A percentile compares a stretch with the other conserved stretches of the same genome.
Evolutionary conservation across 2,888 invertebrate genomes (phyloP).

Genomic region (Drosophila diplacantha): DNA sequence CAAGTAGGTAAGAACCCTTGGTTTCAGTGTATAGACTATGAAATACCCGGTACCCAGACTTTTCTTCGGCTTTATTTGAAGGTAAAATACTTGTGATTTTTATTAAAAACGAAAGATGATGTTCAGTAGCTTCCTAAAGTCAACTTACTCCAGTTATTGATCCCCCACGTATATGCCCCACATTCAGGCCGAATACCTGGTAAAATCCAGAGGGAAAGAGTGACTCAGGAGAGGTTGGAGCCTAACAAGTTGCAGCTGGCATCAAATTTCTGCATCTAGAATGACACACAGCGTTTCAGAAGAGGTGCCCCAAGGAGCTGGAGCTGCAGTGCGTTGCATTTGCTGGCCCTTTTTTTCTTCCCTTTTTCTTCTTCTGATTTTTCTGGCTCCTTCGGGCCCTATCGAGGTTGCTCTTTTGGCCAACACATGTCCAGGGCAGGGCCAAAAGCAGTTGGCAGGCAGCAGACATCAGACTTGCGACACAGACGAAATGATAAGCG

Average conservation of each 20-base stretch:
- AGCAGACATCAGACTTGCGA: slow-evolving; percentile 35
- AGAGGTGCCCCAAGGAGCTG: slow-evolving; percentile 21
- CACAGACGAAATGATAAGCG: slow-evolving; percentile 52
- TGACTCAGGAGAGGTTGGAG: slow-evolving; percentile 23
- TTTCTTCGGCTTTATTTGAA: neutral
- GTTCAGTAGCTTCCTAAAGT: neutral
- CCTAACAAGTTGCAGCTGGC: slow-evolving; percentile 67
- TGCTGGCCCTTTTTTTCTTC: neutral
- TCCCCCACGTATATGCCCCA: slow-evolving; percentile 1
- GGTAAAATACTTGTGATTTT: too few relatives aligned
- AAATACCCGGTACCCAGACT: neutral
- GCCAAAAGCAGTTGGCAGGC: slow-evolving; percentile 38
- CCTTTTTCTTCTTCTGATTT: neutral
- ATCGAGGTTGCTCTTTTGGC: slow-evolving; percentile 11
- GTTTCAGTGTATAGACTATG: neutral
- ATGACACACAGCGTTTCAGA: slow-evolving; percentile 51
- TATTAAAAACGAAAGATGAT: neutral
- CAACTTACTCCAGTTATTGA: neutral
- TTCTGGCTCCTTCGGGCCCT: neutral
- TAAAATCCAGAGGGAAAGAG: slow-evolving; percentile 6
- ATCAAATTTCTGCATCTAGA: slow-evolving; percentile 69
- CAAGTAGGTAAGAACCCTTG: neutral
- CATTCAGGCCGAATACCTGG: neutral
- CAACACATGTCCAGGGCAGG: slow-evolving; percentile 25
- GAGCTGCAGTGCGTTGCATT: slow-evolving; percentile 18